Evolutionary conservation across 1,140 invertebrate species (phyloP).

Genomic region (Elymnias hypermnestra): DNA sequence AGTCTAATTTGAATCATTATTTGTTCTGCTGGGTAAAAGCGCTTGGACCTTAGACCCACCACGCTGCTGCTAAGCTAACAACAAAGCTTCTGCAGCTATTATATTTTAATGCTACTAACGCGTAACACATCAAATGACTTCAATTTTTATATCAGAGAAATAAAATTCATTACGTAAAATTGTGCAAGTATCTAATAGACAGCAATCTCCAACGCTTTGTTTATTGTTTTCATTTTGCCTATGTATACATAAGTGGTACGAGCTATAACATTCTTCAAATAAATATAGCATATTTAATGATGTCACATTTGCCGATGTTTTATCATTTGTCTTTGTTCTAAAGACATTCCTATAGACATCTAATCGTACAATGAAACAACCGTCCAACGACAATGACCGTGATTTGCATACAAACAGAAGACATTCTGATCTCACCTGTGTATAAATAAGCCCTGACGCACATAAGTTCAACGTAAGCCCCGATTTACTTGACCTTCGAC

Average conservation of each 20-base stretch:
- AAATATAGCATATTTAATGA: constrained; percentile 17
- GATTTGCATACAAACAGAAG: constrained; percentile 36
- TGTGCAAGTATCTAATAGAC: no score
- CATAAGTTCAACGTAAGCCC: constrained; percentile 24
- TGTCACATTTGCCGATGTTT: constrained; percentile 11
- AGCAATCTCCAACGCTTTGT: no score
- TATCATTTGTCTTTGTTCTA: constrained; percentile 14
- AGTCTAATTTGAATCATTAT: no score
- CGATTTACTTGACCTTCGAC: constrained; percentile 26
- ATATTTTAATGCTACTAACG: no score
- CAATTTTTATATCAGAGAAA: no score
- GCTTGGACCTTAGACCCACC: no score
- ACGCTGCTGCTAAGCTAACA: no score
- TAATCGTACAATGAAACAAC: constrained; percentile 16
- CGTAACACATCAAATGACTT: no score
- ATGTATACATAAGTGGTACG: constrained; percentile 17
- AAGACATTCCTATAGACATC: constrained; percentile 17
- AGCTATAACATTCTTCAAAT: constrained; percentile 21
- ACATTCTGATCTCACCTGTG: constrained; percentile 33
- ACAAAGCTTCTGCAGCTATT: no score
- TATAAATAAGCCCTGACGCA: constrained; percentile 34
- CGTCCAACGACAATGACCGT: constrained; percentile 18
- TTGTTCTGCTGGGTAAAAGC: no score
- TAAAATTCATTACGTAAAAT: no score
- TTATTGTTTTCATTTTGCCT: constrained; percentile 19